Evolutionary conservation across 1,140 invertebrate genomes (phyloP).

Genomic region (Aricia agestis): DNA sequence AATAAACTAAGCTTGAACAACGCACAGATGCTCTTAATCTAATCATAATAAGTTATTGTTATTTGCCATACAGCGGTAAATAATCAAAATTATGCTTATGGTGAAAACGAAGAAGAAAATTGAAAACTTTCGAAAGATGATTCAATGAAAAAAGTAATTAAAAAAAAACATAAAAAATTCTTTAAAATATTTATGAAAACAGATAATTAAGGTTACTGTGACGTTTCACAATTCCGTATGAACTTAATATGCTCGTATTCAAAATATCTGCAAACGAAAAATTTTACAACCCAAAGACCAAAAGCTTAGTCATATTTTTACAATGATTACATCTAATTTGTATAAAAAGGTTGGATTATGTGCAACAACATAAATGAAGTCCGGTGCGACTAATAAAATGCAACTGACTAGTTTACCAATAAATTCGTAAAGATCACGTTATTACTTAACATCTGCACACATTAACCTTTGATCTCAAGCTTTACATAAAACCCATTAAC

Average conservation of each 20-base stretch:
- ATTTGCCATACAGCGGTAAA: not conserved
- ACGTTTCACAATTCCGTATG: too few species aligned
- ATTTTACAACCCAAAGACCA: not conserved
- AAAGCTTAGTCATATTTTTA: not conserved
- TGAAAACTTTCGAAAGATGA: too few species aligned
- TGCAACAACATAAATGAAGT: conserved; percentile 2
- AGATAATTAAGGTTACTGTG: too few species aligned
- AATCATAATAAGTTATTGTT: not conserved
- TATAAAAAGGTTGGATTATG: conserved; percentile 7
- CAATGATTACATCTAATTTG: not conserved
- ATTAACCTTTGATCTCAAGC: not conserved
- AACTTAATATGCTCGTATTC: not conserved
- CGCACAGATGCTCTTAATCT: not conserved
- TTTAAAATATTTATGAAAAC: too few species aligned
- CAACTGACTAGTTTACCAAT: conserved; percentile 35
- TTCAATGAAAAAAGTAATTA: too few species aligned
- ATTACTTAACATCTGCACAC: conserved; percentile 6
- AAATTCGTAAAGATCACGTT: conserved; percentile 27
- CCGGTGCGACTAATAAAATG: conserved; percentile 16
- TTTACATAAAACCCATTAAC: conserved; percentile 4
- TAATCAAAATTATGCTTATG: not conserved
- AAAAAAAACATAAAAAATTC: too few species aligned
- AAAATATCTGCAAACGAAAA: not conserved
- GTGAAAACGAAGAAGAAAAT: too few species aligned
- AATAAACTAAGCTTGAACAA: conserved; percentile 1